Evolutionary conservation across 2,888 invertebrate genomes (phyloP).

Genomic region (Drosophila siamana): DNA sequence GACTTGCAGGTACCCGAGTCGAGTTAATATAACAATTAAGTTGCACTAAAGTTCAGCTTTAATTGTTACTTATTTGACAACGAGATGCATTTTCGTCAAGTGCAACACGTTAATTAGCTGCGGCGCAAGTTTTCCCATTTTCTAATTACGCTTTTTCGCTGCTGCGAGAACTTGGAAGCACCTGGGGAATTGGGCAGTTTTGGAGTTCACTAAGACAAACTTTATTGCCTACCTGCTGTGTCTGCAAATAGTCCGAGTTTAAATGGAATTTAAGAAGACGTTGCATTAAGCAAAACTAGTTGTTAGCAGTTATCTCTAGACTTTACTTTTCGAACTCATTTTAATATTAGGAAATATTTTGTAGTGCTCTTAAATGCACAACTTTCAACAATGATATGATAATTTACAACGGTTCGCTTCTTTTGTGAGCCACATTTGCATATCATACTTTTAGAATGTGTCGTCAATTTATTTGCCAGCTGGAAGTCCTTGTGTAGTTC

Average conservation of each 20-base stretch:
- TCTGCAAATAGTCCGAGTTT: too few species aligned
- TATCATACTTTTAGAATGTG: slow-evolving; percentile 1
- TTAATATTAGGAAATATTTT: too few species aligned
- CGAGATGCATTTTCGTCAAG: slow-evolving; percentile 4
- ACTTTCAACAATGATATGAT: neutral
- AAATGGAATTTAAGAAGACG: too few species aligned
- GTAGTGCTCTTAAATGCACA: too few species aligned
- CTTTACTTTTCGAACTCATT: too few species aligned
- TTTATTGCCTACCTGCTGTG: neutral
- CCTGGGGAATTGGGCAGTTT: neutral
- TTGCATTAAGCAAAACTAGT: too few species aligned
- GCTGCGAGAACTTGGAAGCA: neutral
- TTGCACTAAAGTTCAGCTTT: slow-evolving; percentile 44
- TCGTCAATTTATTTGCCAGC: neutral
- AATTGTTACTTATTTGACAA: slow-evolving; percentile 52
- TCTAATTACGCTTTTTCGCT: neutral
- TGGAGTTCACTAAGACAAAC: neutral
- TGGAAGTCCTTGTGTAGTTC: slow-evolving; percentile 1
- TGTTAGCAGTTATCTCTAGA: too few species aligned
- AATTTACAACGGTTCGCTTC: neutral
- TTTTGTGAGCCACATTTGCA: neutral
- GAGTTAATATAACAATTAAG: slow-evolving; percentile 68
- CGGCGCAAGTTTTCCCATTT: slow-evolving; percentile 5
- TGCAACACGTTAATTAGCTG: slow-evolving; percentile 48
- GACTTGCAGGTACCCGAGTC: slow-evolving; percentile 2